These are phyloP conservation scores for Drosophila ambigua DNA, from an alignment of 1,140 invertebrate genomes.

Conservation along the genomic window DNA sequence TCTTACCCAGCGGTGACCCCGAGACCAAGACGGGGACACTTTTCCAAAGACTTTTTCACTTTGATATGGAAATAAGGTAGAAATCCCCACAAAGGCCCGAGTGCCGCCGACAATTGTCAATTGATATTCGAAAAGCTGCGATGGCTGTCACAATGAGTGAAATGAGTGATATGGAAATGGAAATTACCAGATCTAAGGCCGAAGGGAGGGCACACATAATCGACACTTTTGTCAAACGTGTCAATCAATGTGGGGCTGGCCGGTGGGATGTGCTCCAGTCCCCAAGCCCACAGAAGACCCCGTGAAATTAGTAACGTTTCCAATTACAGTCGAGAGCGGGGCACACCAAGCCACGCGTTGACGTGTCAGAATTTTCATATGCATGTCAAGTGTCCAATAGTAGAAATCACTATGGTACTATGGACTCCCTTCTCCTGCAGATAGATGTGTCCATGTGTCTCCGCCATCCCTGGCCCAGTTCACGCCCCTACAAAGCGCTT, in stretches of 20 bases:
- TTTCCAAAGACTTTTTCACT: constrained; percentile 39
- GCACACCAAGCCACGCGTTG: constrained; percentile 59
- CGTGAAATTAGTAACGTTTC: constrained; percentile 70
- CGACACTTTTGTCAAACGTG: constrained; percentile 70
- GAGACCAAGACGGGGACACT: constrained; percentile 38
- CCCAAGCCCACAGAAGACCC: constrained; percentile 9
- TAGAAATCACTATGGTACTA: constrained; percentile 43
- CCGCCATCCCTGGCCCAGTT: not conserved
- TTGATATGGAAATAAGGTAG: constrained; percentile 68
- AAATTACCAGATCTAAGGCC: constrained; percentile 47
- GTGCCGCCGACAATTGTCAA: constrained; percentile 54
- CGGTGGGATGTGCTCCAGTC: not conserved
- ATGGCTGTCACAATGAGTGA: constrained; percentile 55
- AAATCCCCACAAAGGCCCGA: constrained; percentile 67
- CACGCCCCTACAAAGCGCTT: constrained; percentile 72
- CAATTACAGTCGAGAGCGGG: constrained; percentile 45
- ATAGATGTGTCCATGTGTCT: too few relatives aligned
- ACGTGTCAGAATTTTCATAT: constrained; percentile 84
- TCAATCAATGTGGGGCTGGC: constrained; percentile 55
- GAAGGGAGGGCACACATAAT: constrained; percentile 49
- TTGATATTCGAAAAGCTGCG: constrained; percentile 35
- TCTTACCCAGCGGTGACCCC: constrained; percentile 35
- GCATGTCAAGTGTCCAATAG: constrained; percentile 81
- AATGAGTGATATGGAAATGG: constrained; percentile 69
- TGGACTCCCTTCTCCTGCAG: constrained; percentile 1